Base-by-base conservation (phyloP, 1,140 invertebrate genomes). In the Centruroides sculpturatus region DNA sequence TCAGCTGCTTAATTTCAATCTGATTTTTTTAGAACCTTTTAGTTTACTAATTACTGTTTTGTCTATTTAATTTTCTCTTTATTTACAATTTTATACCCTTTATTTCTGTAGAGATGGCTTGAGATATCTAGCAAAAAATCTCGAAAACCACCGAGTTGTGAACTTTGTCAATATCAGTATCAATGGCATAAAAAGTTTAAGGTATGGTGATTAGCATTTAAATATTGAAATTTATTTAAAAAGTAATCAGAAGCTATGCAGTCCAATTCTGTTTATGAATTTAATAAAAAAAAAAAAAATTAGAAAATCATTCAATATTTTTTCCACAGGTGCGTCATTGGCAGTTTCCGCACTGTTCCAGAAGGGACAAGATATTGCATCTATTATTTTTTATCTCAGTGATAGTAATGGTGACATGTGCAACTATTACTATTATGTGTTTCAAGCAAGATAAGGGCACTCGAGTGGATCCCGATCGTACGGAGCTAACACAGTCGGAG, bases 81-180 rank as follows among this genome's bases (percentile, higher is more conserved):
- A 23, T 41, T 41, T 41, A 41, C 8, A 3, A 41, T 41, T 41
- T 6, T 41, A 8, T 41, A 41, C 23, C 23, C 23, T 41, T 41
- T 41, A 41, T 41, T 6, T 41, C 8, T 41, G 5, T 64, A 79
- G 78, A 78, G 76, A 73, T 80, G 79, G 79, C 72, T 80, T 52
- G 76, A 79, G 64, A 75, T 78, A 46, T 77, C 72, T 41, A 71
- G 72, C 59, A 72, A 72, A 50, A 72, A 74, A 64, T 72, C 71
- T 49, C 73, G 72, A 58, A 77, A 74, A 64, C 73, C 76, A 6
- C 74, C 79, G 1, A 71, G 69, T 48, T 81, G 79, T 73, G 79
- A 80, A 70, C 70, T 80, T 4, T 80, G 79, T 65, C 76, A 78
- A 50, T 80, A 77, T 67, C 75, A 77, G 64, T 80, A 78, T 67